A percentile compares a stretch with the other conserved stretches of the same genome.
Conservation (phyloP, 2,888 invertebrate species). For the Rhagonycha fulva region DNA sequence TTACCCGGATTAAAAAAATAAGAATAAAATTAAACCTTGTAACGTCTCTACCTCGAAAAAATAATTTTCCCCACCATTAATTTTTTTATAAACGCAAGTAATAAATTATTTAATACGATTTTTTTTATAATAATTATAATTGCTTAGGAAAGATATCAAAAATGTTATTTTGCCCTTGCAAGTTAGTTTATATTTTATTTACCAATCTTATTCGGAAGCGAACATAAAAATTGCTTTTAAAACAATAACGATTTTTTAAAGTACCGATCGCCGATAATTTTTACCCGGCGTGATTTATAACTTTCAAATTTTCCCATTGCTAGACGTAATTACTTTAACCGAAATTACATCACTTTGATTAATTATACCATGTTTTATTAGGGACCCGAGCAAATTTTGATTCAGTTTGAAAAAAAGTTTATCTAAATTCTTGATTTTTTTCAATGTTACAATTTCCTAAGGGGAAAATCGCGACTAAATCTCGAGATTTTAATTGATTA, state of each 20-base stretch:
- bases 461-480: neutral
- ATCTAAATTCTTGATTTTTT: neutral
- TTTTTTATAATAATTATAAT: neutral
- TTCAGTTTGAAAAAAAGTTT: neutral
- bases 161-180: neutral
- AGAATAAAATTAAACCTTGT: neutral
- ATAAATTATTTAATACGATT: neutral
- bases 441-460: neutral
- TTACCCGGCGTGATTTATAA: neutral
- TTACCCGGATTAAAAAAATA: neutral
- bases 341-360: neutral
- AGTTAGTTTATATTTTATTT: neutral
- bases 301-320: neutral
- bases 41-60: neutral
- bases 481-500: neutral
- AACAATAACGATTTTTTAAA: neutral
- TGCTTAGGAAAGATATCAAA: neutral
- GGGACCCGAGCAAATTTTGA: neutral
- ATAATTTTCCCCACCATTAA: neutral
- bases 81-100: neutral
- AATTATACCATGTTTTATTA: neutral
- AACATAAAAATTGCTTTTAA: neutral
- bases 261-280: neutral
- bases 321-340: neutral
- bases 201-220: neutral